Percentiles rank a stretch among this genome's conserved stretches.
Evolutionary conservation across 1,140 invertebrate genomes (phyloP).

Genomic region (Drosophila ercepeae): DNA sequence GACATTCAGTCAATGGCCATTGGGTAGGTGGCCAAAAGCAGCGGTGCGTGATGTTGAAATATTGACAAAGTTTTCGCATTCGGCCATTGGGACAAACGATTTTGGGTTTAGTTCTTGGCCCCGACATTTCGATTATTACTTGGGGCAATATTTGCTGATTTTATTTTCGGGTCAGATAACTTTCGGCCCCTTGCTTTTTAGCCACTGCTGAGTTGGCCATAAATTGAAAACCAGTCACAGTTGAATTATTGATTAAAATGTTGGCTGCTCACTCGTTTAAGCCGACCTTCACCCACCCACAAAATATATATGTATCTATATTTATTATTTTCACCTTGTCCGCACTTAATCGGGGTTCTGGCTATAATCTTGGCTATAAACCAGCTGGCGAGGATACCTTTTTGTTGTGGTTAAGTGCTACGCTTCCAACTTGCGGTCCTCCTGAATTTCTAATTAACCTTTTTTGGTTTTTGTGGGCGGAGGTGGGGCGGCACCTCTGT

Average conservation of each 20-base stretch:
- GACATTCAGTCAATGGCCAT: not conserved
- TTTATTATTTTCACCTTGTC: constrained; percentile 44
- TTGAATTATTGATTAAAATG: constrained; percentile 75
- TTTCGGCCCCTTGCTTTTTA: constrained; percentile 6
- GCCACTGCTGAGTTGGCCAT: constrained; percentile 21
- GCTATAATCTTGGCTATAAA: not conserved
- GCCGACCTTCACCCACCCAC: not conserved
- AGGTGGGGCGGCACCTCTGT: not conserved
- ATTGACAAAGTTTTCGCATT: constrained; percentile 60
- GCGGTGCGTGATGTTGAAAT: constrained; percentile 50
- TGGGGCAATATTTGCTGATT: constrained; percentile 57
- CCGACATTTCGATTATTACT: constrained; percentile 60
- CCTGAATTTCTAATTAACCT: constrained; percentile 68
- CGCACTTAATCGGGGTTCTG: constrained; percentile 9
- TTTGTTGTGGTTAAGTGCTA: constrained; percentile 59
- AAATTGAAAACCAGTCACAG: constrained; percentile 51
- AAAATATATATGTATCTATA: constrained; percentile 13
- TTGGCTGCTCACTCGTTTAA: constrained; percentile 6
- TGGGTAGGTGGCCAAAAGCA: constrained; percentile 10
- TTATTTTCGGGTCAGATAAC: constrained; percentile 57
- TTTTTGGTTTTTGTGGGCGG: constrained; percentile 31
- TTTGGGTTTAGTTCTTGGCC: constrained; percentile 21
- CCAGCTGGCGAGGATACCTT: constrained; percentile 20
- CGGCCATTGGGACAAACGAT: constrained; percentile 23
- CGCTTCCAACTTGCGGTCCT: constrained; percentile 37